phyloP scores from a whole-genome alignment of 1,140 invertebrate species.

The Ruditapes philippinarum region DNA sequence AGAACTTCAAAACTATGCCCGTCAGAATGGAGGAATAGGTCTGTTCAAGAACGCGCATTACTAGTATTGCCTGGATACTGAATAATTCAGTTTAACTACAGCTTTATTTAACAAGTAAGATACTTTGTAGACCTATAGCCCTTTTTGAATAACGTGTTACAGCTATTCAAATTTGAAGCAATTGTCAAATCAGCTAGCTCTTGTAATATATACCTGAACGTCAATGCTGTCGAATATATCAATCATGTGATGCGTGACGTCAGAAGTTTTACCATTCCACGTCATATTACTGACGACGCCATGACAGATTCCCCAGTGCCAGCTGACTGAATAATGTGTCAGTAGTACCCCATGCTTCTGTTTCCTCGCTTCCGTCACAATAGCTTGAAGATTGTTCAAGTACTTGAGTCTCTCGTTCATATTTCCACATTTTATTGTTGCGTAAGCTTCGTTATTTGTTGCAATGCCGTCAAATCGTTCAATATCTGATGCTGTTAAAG shows the following conservation, averaged over 20 bases:
- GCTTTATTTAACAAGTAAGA: too few species aligned
- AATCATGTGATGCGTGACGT: slow-evolving; percentile 72
- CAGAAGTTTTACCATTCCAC: slow-evolving; percentile 64
- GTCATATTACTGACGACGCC: slow-evolving; percentile 50
- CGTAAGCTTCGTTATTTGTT: slow-evolving; percentile 73
- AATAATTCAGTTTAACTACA: too few species aligned
- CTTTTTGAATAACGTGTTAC: too few species aligned
- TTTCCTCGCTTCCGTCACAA: slow-evolving; percentile 66
- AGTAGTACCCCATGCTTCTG: slow-evolving; percentile 63
- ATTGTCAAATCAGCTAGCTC: not conserved
- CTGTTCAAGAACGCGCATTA: too few species aligned
- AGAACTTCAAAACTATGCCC: too few species aligned
- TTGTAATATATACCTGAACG: slow-evolving; percentile 67
- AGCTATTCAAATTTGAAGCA: too few species aligned
- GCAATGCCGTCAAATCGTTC: slow-evolving; percentile 71
- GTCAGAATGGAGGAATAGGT: too few species aligned
- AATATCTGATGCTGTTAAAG: not conserved
- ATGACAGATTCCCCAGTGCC: slow-evolving; percentile 72
- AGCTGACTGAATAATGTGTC: slow-evolving; percentile 74
- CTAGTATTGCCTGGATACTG: too few species aligned
- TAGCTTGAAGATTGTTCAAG: slow-evolving; percentile 58
- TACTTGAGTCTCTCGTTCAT: slow-evolving; percentile 50
- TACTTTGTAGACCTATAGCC: too few species aligned
- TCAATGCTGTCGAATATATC: slow-evolving; percentile 76
- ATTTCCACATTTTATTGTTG: slow-evolving; percentile 65